phyloP scores from a whole-genome alignment of 2,113 vertebrate genomes.

The Phyllopteryx taeniolatus region DNA sequence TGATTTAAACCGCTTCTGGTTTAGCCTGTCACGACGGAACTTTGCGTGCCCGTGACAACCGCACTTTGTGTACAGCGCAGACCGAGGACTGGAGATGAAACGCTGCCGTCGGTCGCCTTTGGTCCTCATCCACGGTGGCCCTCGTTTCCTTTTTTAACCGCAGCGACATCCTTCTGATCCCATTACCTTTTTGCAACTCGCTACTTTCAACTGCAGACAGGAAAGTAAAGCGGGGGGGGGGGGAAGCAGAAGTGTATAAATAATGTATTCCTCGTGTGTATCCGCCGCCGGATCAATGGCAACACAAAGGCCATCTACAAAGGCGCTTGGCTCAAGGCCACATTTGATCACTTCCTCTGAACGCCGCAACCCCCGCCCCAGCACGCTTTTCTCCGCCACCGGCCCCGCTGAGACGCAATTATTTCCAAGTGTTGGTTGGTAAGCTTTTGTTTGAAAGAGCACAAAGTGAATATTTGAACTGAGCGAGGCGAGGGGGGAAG shows the following conservation, averaged over 20 bases:
- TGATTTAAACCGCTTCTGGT: not conserved
- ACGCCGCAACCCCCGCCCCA: slow-evolving; percentile 41
- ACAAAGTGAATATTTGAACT: slow-evolving; percentile 67
- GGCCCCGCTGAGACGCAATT: slow-evolving; percentile 71
- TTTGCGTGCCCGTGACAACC: slow-evolving; percentile 27
- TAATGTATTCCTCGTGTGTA: slow-evolving; percentile 71
- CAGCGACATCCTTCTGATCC: slow-evolving; percentile 57
- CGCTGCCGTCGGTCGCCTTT: slow-evolving; percentile 26
- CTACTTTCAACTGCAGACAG: slow-evolving; percentile 42
- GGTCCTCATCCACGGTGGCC: slow-evolving; percentile 22
- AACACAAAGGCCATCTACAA: slow-evolving; percentile 75
- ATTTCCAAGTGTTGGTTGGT: slow-evolving; percentile 75
- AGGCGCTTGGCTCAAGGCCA: slow-evolving; percentile 75
- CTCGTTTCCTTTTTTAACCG: slow-evolving; percentile 32
- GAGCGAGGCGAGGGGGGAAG: slow-evolving; percentile 45
- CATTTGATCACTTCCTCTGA: slow-evolving; percentile 73
- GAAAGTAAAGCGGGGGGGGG: not conserved
- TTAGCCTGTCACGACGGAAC: not conserved
- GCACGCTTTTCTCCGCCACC: slow-evolving; percentile 50
- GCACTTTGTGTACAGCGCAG: slow-evolving; percentile 20
- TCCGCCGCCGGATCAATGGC: slow-evolving; percentile 73
- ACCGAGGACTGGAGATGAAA: slow-evolving; percentile 47
- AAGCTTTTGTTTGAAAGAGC: slow-evolving; percentile 73
- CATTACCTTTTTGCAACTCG: slow-evolving; percentile 53
- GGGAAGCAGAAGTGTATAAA: slow-evolving; percentile 53